Percentiles rank a stretch among this genome's conserved stretches.
Evolutionary conservation across 2,797 vertebrate genomes (phyloP).

Genomic region (Oophaga sylvatica): DNA sequence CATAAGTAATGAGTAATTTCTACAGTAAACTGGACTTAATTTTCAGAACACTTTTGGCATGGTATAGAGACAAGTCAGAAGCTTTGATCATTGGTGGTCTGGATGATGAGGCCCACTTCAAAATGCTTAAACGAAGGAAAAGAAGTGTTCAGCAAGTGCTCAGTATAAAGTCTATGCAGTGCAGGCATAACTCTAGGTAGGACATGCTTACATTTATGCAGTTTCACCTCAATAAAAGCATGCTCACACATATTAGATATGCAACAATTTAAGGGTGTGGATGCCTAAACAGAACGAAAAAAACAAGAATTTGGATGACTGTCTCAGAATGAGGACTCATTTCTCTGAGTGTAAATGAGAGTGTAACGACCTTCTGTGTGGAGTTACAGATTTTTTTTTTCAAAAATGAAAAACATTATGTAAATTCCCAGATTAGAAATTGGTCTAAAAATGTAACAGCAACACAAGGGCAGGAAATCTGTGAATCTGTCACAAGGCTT

Average conservation of each 20-base stretch:
- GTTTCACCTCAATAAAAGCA: neutral
- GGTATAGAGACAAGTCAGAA: no score
- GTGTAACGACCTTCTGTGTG: neutral
- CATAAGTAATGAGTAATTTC: neutral
- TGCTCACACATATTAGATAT: no score
- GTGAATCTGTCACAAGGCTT: neutral
- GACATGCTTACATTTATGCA: neutral
- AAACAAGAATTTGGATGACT: neutral
- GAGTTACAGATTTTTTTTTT: neutral
- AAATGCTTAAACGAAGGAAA: no score
- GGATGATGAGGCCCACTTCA: no score
- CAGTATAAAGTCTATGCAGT: no score
- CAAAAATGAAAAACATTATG: neutral
- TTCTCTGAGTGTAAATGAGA: neutral
- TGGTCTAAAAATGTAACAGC: constrained; percentile 1
- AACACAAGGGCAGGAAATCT: constrained; percentile 8
- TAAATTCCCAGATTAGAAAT: neutral
- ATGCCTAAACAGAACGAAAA: neutral
- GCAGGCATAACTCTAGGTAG: neutral
- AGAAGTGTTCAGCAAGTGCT: no score
- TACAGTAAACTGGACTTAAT: neutral
- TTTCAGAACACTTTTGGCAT: no score
- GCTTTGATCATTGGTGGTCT: no score
- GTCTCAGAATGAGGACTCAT: neutral
- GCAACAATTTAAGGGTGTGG: no score